Base-by-base conservation (phyloP, 2,888 invertebrate species). In the Marasmarcha lunaedactyla region DNA sequence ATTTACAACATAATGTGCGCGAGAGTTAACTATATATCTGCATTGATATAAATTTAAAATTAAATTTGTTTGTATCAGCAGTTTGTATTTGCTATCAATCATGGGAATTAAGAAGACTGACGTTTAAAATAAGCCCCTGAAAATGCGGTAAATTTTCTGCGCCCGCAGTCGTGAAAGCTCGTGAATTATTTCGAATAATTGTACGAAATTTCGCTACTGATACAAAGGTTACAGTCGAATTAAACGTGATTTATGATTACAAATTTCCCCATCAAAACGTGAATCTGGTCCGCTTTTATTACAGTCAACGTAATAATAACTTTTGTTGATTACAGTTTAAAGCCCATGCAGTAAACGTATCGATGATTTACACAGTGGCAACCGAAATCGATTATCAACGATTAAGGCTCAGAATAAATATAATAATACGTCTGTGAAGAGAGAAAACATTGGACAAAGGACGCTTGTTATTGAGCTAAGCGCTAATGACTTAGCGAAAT, bases 401-500 rank as follows among this genome's bases (percentile, higher is more conserved):
- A 20, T 20, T 20, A 3, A 7, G 20, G 4, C 20, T 20, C 20
- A 20, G 20, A 20, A 20, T 7, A 20, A 20, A 20, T 20, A 20
- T 20, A 20, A 20, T 20, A 7, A 20, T 20, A 20, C 7, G 30
- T 4, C 30, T 30, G 30, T 11, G 6, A 30, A 30, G 10, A 11
- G 4, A 10, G n/a, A 7, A 11, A 30, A 3, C n/a, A 7, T 30
- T 2, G 11, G 3, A 4, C 2, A 11, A 30, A 30, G 6, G 30
- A 30, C 9, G 11, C n/a, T 11, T n/a, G 30, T 20, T 20, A 7
- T 20, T 20, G 30, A 7, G 30, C n/a, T 30, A 30, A n/a, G 30
- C 11, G 30, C 74, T 78, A 78, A 79, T 81, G 79, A 81, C 79
- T 69, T 79, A 51, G 79, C 79, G 72, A 81, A 81, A 81, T 68